Evolutionary conservation across 2,888 invertebrate species (phyloP), one percentile per base, ranked within the genome.

Genomic region (Eilema griseolum): DNA sequence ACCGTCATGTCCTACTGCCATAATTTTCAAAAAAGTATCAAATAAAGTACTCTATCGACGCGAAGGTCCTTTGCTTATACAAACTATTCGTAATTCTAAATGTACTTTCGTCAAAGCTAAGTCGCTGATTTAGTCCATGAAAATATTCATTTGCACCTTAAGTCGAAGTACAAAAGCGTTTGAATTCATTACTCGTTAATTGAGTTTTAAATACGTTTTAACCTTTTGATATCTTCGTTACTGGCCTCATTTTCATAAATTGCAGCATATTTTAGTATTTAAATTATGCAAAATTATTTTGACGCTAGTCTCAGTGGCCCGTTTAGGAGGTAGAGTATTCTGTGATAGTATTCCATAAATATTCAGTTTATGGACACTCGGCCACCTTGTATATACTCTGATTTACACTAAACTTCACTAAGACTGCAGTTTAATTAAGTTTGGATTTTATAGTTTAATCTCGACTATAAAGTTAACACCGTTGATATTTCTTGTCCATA

Each of bases 231-330:
- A 78, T 77, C 78, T 75, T 72, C 73, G 74, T 78, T 76, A 74
- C 73, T 70, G 64, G 73, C 80, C 82, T 82, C 77, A 86, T 88
- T 87, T 85, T 82, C 85, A 87, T 87, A 87, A 87, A 86, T 85
- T 87, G 82, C 83, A 85, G 86, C 85, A 85, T 88, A 89, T 87
- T 90, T 87, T 81, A 85, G 86, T 84, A 84, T 80, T 85, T 89
- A 89, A 90, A 90, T 90, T 91, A 91, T 91, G 90, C 86, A 88
- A 91, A 90, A 89, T 88, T 86, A 84, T 90, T 90, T 90, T 88
- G 88, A 89, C 87, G 88, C 88, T 82, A 88, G 87, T 86, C 86
- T 85, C 86, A 75, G 80, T 76, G 86, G 82, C 85, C 83, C 83
- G 86, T 88, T 89, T 87, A 86, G 87, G 85, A 76, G 84, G 46